These are phyloP conservation scores for Chaetura pelagica DNA, from an alignment of 2,113 vertebrate genomes.

Conservation along the genomic window DNA sequence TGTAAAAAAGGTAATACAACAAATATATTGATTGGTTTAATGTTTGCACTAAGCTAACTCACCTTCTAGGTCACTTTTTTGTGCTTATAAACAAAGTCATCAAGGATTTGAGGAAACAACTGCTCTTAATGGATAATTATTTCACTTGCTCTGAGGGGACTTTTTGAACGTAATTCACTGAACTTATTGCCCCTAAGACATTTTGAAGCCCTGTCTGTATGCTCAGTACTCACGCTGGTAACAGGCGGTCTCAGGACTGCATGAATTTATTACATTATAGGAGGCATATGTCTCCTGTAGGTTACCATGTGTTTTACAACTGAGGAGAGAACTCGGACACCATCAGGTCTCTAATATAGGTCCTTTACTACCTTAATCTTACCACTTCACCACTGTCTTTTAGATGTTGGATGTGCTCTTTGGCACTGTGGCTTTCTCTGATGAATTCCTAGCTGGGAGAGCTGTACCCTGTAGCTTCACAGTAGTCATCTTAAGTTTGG, in stretches of 20 bases:
- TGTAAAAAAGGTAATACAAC: background rate
- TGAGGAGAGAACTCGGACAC: background rate
- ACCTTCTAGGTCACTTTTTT: background rate
- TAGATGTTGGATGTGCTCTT: background rate
- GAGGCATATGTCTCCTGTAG: background rate
- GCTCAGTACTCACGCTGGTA: background rate
- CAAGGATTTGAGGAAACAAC: background rate
- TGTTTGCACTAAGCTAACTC: background rate
- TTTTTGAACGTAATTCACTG: background rate
- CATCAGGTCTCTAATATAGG: background rate
- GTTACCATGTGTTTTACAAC: background rate
- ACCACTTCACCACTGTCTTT: background rate
- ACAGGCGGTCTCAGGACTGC: background rate
- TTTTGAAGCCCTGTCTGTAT: background rate
- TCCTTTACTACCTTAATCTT: background rate
- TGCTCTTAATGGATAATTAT: background rate
- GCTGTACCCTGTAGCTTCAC: rapidly evolving
- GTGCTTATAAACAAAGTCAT: background rate
- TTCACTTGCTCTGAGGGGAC: background rate
- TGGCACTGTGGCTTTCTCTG: background rate
- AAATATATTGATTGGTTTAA: background rate
- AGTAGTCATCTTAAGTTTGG: background rate
- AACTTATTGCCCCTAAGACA: background rate
- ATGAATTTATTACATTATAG: background rate
- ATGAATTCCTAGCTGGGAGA: background rate